A percentile compares a stretch with the other conserved stretches of the same genome.
phyloP scores from a whole-genome alignment of 2,888 invertebrate species.

The Miltochrista miniata region DNA sequence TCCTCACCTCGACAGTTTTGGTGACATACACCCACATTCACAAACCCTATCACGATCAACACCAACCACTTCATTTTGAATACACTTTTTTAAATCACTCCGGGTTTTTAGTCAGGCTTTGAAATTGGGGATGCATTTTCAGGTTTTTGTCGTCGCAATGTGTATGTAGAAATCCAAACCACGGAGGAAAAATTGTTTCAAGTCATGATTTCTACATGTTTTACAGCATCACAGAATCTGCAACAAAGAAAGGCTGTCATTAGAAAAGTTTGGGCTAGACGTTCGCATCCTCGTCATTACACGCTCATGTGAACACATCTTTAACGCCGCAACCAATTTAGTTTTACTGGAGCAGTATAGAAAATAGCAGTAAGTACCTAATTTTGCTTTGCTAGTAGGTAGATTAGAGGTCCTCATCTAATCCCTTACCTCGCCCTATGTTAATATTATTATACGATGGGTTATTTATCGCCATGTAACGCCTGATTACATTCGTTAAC shows the following conservation, averaged over 20 bases:
- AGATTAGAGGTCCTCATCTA: no score
- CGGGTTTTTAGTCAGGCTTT: constrained; percentile 3
- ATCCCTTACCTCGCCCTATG: no score
- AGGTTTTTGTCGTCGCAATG: neutral
- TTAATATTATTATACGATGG: no score
- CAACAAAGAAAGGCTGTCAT: constrained; percentile 32
- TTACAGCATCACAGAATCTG: constrained; percentile 30
- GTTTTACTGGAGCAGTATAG: no score
- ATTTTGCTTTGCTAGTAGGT: no score
- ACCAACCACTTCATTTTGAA: constrained; percentile 58
- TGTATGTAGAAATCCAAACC: neutral
- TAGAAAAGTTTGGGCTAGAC: neutral
- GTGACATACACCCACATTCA: constrained; percentile 44
- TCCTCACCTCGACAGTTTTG: constrained; percentile 70
- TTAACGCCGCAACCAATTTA: no score
- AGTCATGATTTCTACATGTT: constrained; percentile 15
- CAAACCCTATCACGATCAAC: constrained; percentile 40
- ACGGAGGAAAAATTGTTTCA: neutral
- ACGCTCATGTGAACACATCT: no score
- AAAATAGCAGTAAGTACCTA: no score
- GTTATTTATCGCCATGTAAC: no score
- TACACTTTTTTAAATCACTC: constrained; percentile 8
- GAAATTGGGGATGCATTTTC: constrained; percentile 14
- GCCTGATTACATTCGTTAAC: no score
- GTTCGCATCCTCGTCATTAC: neutral